phyloP scores from a whole-genome alignment of 2,113 vertebrate genomes.

The Empidonax alnorum region DNA sequence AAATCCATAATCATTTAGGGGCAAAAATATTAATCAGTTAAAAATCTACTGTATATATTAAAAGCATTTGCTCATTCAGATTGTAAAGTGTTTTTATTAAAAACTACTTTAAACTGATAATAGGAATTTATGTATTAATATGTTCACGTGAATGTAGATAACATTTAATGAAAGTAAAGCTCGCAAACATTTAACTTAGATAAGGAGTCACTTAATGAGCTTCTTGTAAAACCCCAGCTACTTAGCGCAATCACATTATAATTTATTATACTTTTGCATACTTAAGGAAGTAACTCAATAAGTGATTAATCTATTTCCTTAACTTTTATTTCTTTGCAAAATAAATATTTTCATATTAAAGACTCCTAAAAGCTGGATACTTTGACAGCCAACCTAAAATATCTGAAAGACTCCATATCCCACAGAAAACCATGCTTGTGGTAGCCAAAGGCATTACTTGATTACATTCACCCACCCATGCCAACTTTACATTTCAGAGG shows the following conservation, averaged over 20 bases:
- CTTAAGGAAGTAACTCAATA: slow-evolving; percentile 6
- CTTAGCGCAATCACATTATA: slow-evolving; percentile 47
- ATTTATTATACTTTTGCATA: slow-evolving; percentile 14
- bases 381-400: neutral
- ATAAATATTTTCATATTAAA: slow-evolving; percentile 7
- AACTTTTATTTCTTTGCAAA: slow-evolving; percentile 7
- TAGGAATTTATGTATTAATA: slow-evolving; percentile 38
- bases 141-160: slow-evolving; percentile 27
- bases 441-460: neutral
- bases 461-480: neutral
- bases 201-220: slow-evolving; percentile 31
- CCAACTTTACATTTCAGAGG: neutral
- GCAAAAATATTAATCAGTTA: neutral
- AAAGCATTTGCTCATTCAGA: neutral
- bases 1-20: neutral
- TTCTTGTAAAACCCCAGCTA: slow-evolving; percentile 21
- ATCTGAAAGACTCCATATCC: neutral
- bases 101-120: slow-evolving; percentile 42
- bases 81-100: slow-evolving; percentile 17
- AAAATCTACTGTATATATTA: neutral
- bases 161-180: slow-evolving; percentile 26
- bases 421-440: neutral
- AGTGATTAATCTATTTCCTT: slow-evolving; percentile 12
- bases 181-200: slow-evolving; percentile 31
- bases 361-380: neutral